Evolutionary conservation across 2,888 invertebrate genomes (phyloP), one percentile per base, ranked within the genome.

Genomic region (Diachrysia chrysitis): DNA sequence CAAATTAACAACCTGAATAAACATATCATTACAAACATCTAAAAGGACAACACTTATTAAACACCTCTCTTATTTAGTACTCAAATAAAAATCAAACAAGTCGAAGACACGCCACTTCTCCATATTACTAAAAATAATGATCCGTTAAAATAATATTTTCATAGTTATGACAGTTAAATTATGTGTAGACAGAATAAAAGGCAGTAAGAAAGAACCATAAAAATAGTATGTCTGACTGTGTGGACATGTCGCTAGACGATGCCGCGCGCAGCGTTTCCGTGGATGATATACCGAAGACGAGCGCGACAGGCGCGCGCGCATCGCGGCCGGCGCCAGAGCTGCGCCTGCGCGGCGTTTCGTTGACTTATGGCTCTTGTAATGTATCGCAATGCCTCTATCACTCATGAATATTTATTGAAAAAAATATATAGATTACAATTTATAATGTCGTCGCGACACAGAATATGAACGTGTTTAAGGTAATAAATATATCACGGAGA

Each of bases 391-490:
- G 88, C 91, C 93, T 92, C 91, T 91, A 95, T 94, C 92, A 92
- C 91, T 95, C 93, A 94, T 95, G 93, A 95, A 95, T 95, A 95
- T 95, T 95, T 92, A 94, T 93, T 87, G 86, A 89, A 91, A 93
- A 91, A 90, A 78, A 72, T 29, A 93, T 88, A 90, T 90, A 87
- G 88, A 88, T 89, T 88, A 89, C 86, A 87, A 89, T 87, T 88
- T 88, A 91, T 87, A 89, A 88, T 90, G 89, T 92, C 90, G 83
- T 85, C 86, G 85, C 83, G 82, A 79, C 65, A 80, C 79, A 84
- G 83, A 85, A 85, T 87, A 83, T 84, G 85, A 86, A 87, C 87
- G 82, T 89, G 87, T 87, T 88, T 86, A 84, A 85, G 83, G 86
- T 90, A 87, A 93, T 94, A 94, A 94, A 95, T 93, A 92, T 89